Evolutionary conservation across 2,113 vertebrate species (phyloP).

Genomic region (Crotalus horridus): DNA sequence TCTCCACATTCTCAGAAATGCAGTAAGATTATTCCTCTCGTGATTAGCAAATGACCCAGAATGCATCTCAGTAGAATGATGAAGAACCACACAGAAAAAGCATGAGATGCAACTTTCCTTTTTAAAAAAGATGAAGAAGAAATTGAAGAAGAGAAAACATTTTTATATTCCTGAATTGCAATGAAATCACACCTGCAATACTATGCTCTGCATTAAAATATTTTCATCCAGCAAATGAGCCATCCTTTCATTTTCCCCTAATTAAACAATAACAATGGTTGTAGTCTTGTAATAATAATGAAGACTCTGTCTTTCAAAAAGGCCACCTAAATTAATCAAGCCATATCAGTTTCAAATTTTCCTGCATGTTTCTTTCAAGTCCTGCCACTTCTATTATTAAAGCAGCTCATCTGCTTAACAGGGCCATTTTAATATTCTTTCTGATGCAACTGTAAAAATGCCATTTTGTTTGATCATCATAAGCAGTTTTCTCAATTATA

Average conservation of each 20-base stretch:
- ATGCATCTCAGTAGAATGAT: not conserved
- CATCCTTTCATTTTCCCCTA: conserved; percentile 23
- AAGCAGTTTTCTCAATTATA: not conserved
- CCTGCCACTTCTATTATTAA: not conserved
- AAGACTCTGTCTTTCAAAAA: conserved; percentile 19
- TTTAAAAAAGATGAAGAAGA: not conserved
- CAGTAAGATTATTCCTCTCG: too few species aligned
- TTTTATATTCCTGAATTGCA: conserved; percentile 5
- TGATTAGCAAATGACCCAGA: not conserved
- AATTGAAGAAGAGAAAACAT: not conserved
- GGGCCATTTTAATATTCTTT: not conserved
- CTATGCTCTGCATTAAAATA: not conserved
- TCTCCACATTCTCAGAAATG: conserved; percentile 3
- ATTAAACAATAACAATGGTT: conserved; percentile 11
- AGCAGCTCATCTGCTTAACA: conserved; percentile 22
- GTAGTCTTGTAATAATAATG: not conserved
- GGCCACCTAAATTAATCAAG: conserved; percentile 32
- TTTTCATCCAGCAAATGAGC: conserved; percentile 13
- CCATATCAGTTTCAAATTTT: conserved; percentile 26
- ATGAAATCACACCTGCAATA: not conserved
- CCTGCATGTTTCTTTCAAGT: conserved; percentile 5
- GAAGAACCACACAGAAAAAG: not conserved
- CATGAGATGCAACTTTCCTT: not conserved
- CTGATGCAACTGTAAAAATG: not conserved
- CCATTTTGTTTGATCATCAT: not conserved